Evolutionary conservation across 2,888 invertebrate species (phyloP).

Genomic region (Criorhina ranunculi): DNA sequence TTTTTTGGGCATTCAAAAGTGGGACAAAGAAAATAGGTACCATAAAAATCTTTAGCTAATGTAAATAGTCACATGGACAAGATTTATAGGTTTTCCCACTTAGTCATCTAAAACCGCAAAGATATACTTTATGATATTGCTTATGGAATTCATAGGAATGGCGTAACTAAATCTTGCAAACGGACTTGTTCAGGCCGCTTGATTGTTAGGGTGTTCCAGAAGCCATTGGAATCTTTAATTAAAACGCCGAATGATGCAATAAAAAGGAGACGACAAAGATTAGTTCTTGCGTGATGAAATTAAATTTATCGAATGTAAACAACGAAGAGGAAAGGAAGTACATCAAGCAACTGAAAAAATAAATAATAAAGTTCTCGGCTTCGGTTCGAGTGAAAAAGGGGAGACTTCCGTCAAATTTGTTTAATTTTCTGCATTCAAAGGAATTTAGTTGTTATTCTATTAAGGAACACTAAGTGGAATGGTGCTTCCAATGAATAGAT

Average conservation of each 20-base stretch:
- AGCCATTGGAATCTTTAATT: conserved; percentile 11
- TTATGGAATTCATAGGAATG: conserved; percentile 14
- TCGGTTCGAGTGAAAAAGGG: neutral
- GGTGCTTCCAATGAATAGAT: too few relatives aligned
- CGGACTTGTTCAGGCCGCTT: neutral
- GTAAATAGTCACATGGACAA: neutral
- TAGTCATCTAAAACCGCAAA: conserved; percentile 49
- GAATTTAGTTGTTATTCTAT: conserved; percentile 4
- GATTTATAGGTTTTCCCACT: conserved; percentile 9
- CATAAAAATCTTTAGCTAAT: neutral
- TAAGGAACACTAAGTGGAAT: neutral
- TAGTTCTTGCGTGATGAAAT: conserved; percentile 31
- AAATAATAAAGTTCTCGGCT: neutral
- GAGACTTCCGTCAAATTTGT: neutral
- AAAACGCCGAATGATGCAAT: conserved; percentile 15
- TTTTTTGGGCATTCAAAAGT: conserved; percentile 10
- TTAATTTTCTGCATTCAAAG: conserved; percentile 37
- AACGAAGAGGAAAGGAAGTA: neutral
- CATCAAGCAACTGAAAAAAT: neutral
- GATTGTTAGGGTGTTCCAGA: conserved; percentile 5
- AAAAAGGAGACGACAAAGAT: conserved; percentile 14
- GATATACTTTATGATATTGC: neutral
- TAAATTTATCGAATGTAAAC: conserved; percentile 17
- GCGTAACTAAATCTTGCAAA: neutral
- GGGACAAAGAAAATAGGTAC: conserved; percentile 23